phyloP scores from a whole-genome alignment of 2,888 invertebrate genomes.

The Hyppa rectilinea region DNA sequence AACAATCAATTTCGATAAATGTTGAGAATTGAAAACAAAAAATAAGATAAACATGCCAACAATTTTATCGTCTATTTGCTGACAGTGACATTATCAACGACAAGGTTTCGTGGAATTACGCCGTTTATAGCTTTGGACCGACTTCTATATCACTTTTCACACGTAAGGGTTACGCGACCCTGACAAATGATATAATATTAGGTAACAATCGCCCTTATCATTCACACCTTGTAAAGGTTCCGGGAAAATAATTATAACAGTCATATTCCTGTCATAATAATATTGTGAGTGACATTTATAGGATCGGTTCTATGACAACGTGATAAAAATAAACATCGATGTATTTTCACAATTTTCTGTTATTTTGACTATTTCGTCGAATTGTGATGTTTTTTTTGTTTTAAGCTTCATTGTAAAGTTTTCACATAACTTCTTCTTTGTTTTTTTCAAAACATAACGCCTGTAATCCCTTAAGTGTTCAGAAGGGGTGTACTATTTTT shows the following conservation, averaged over 20 bases:
- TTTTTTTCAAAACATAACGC: no score
- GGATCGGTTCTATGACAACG: background rate
- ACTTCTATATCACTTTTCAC: background rate
- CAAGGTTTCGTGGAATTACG: background rate
- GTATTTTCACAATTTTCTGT: no score
- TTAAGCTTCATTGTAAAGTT: no score
- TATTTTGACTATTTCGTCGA: background rate
- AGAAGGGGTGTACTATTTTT: no score
- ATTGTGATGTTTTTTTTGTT: background rate
- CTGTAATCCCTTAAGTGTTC: no score
- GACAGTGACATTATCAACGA: background rate
- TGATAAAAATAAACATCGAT: background rate
- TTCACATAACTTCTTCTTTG: no score
- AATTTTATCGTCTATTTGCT: background rate
- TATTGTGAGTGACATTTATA: slow-evolving; percentile 21
- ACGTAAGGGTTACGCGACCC: background rate
- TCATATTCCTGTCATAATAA: slow-evolving; percentile 2
- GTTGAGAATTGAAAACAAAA: background rate
- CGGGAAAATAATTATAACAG: slow-evolving; percentile 6
- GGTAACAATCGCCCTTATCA: slow-evolving; percentile 5
- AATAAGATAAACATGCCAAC: background rate
- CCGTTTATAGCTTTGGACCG: background rate
- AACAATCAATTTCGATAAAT: no score
- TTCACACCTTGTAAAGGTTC: slow-evolving; percentile 12
- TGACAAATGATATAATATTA: slow-evolving; percentile 16